Conservation (phyloP, 2,797 vertebrate genomes). For the Phoeniculus purpureus region DNA sequence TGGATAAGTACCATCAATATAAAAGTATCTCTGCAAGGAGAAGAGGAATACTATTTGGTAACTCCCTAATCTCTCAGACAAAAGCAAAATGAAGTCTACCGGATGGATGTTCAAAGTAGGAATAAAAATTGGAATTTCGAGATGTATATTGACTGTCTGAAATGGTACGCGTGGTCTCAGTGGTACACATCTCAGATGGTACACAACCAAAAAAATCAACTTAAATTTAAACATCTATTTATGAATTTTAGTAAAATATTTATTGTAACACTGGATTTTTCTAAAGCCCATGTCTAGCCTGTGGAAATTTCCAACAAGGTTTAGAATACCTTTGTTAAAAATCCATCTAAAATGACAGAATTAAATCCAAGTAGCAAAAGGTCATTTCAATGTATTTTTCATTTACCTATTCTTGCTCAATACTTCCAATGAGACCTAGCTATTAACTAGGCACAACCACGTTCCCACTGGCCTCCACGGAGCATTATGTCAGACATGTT, state of each 20-base stretch:
- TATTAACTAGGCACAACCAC: neutral
- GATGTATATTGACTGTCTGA: neutral
- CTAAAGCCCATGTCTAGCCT: neutral
- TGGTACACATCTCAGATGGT: too few species aligned
- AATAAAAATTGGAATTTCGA: neutral
- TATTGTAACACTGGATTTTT: neutral
- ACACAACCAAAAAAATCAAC: neutral
- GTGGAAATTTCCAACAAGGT: neutral
- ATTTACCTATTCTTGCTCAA: neutral
- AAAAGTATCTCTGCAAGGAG: neutral
- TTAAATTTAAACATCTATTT: neutral
- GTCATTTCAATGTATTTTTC: neutral
- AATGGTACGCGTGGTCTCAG: neutral
- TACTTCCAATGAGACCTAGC: neutral
- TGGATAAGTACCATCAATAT: constrained; percentile 3
- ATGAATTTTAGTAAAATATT: neutral
- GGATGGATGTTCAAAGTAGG: neutral
- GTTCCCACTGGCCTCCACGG: neutral
- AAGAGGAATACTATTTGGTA: constrained; percentile 11
- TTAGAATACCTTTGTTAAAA: neutral
- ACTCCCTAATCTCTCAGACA: constrained; percentile 8
- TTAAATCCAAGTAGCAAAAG: neutral
- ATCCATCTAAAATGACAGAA: neutral
- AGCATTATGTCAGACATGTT: neutral
- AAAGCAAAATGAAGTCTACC: neutral